Percentiles rank a stretch among this genome's conserved stretches.
These are phyloP conservation scores for Ammospiza caudacuta DNA, from an alignment of 2,113 vertebrate genomes.

Conservation along the genomic window DNA sequence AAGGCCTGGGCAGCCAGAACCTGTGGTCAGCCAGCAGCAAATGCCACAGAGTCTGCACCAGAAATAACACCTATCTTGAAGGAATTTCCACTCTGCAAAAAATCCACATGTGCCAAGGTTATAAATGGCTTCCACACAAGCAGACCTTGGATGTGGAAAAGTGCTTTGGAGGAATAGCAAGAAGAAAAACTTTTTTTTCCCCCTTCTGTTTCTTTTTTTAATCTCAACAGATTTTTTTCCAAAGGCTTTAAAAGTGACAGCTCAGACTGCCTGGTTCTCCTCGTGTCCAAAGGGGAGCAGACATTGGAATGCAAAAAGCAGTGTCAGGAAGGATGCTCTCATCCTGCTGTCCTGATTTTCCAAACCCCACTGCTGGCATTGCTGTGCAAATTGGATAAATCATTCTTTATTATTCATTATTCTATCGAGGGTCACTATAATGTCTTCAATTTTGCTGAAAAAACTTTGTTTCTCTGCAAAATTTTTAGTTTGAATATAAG, in stretches of 20 bases:
- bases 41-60: not conserved
- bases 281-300: not conserved
- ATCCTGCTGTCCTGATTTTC: not conserved
- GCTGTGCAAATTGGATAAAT: not conserved
- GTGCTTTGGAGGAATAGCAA: not conserved
- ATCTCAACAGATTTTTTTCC: not conserved
- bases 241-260: not conserved
- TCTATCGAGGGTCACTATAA: not conserved
- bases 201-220: not conserved
- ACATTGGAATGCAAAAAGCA: not conserved
- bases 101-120: not conserved
- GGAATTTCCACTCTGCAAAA: constrained; percentile 18
- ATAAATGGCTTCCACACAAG: not conserved
- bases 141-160: not conserved
- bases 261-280: not conserved
- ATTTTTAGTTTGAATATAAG: not conserved
- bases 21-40: not conserved
- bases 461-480: not conserved
- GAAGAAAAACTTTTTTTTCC: not conserved
- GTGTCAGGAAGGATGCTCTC: not conserved
- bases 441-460: not conserved
- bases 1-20: not conserved
- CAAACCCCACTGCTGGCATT: not conserved
- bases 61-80: constrained; percentile 3
- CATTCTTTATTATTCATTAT: no score